Base-by-base conservation (phyloP, 2,797 vertebrate genomes). In the Neopelma chrysocephalum region DNA sequence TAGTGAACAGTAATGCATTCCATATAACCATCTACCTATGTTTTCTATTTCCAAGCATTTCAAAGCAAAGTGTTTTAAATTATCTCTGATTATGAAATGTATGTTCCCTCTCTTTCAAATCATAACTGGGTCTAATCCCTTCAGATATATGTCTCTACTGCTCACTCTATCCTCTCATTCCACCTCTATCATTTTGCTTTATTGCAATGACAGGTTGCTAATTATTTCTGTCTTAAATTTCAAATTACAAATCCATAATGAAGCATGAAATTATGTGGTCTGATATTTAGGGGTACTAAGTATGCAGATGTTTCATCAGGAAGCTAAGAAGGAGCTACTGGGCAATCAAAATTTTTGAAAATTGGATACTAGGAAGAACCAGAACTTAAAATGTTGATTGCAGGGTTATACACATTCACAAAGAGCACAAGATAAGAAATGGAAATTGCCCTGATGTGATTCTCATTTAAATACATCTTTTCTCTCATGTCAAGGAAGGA, bases 361-460 rank as follows among this genome's bases (percentile, higher is more conserved):
- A 90, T 77, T 94, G 62, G 61, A n/a, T 91, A 31, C 42, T 42
- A 71, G 43, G 50, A 82, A 96, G 73, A 90, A 79, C 6, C 29
- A 79, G 47, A 93, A 82, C 43, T 90, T 77, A 91, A 93, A 96
- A 90, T 77, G 85, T 88, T 95, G 94, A 94, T 96, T 96, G 47
- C 87, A 73, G 51, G 23, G 73, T 79, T 95, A 70, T 84, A 53
- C 15, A 72, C 82, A 70, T 84, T 94, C 87, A 94, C 56, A 90
- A 66, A 87, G 60, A 94, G 21, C 53, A 73, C 23, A 86, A 78
- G 85, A 88, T 69, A 57, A 84, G 47, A 84, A 90, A 91, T 43
- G 32, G 80, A 93, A 92, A 96, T 88, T 93, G 21, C 64, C 48
- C 38, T 87, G 87, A 57, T 64, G 58, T 87, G 82, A 94, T 95